Conservation (phyloP, 2,113 vertebrate species). For the Lepus europaeus region DNA sequence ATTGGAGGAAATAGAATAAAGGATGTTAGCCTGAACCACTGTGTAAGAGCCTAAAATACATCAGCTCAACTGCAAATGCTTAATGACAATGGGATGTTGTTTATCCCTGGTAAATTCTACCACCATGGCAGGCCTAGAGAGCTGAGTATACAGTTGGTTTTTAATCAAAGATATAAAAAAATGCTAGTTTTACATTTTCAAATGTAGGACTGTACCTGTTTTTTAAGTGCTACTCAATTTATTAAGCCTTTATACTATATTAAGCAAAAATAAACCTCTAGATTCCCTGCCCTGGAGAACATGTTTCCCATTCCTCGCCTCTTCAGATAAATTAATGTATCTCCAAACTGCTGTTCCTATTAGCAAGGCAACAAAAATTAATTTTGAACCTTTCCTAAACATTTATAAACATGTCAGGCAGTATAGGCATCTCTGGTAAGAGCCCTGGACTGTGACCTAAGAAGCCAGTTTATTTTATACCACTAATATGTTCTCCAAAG, state of each 20-base stretch:
- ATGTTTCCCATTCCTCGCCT: slow-evolving; percentile 27
- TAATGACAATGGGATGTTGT: not conserved
- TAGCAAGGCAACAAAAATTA: slow-evolving; percentile 55
- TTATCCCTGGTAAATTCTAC: not conserved
- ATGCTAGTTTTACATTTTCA: not conserved
- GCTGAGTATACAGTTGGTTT: not conserved
- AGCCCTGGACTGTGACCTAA: slow-evolving; percentile 33
- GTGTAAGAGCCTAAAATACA: not conserved
- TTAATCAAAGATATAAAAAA: not conserved
- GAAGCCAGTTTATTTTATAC: slow-evolving; percentile 10
- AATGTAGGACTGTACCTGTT: not conserved
- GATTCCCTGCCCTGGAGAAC: not conserved
- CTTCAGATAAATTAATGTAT: slow-evolving; percentile 41
- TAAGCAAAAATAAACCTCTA: slow-evolving; percentile 37
- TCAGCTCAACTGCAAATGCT: not conserved
- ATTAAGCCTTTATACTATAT: slow-evolving; percentile 36
- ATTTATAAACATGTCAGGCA: slow-evolving; percentile 50
- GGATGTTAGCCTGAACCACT: not conserved
- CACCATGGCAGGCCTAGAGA: not conserved
- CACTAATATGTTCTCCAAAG: slow-evolving; percentile 4
- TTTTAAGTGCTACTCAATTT: slow-evolving; percentile 65
- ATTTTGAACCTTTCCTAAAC: slow-evolving; percentile 56
- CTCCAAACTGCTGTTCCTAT: slow-evolving; percentile 17
- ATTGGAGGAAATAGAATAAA: slow-evolving; percentile 15
- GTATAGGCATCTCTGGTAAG: not conserved